Evolutionary conservation across 2,113 vertebrate species (phyloP).

Genomic region (Enhydra lutris): DNA sequence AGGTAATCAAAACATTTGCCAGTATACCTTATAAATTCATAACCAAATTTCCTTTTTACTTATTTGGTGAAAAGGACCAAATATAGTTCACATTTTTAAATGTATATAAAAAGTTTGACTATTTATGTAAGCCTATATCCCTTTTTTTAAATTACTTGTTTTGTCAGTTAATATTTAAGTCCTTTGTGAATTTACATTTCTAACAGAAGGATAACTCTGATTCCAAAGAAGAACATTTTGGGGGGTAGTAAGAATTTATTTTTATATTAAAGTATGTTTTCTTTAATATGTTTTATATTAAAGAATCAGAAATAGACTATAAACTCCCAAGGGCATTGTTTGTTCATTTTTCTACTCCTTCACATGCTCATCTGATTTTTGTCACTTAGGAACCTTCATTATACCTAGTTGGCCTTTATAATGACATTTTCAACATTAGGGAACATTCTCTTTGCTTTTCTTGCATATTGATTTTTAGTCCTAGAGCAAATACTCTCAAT

Average conservation of each 20-base stretch:
- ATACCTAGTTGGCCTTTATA: slow-evolving; percentile 63
- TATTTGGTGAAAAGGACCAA: slow-evolving; percentile 28
- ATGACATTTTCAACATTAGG: slow-evolving; percentile 31
- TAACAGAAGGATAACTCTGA: background rate
- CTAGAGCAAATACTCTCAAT: slow-evolving; percentile 56
- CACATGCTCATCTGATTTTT: slow-evolving; percentile 37
- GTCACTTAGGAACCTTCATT: slow-evolving; percentile 20
- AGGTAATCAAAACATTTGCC: slow-evolving; percentile 3
- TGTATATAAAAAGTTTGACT: background rate
- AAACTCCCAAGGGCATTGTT: background rate
- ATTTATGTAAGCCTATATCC: background rate
- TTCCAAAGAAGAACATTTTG: background rate
- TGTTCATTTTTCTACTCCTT: slow-evolving; percentile 50
- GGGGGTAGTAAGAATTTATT: background rate
- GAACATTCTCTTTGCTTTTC: slow-evolving; percentile 64
- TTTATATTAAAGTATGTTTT: background rate
- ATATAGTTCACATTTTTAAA: background rate
- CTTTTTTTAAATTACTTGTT: background rate
- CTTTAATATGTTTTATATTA: background rate
- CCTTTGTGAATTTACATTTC: background rate
- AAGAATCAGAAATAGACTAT: slow-evolving; percentile 32
- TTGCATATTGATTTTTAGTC: slow-evolving; percentile 70
- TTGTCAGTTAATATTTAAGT: background rate
- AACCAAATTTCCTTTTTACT: background rate
- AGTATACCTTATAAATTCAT: slow-evolving; percentile 28